Evolutionary conservation across 2,113 vertebrate species (phyloP).

Genomic region (Brachirus orientalis): DNA sequence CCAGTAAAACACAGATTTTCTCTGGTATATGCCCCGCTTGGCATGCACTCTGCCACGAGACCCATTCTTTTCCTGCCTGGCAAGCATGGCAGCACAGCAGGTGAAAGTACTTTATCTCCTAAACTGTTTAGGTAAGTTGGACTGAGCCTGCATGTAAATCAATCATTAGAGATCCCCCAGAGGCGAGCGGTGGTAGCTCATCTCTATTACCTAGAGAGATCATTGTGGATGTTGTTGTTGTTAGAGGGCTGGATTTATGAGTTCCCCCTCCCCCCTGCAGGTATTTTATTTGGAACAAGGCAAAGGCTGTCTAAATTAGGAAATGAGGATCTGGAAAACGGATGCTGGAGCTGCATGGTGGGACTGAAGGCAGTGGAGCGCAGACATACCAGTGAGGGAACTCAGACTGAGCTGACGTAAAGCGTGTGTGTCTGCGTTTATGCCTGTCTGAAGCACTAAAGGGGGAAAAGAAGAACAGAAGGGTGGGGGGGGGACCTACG

Average conservation of each 20-base stretch:
- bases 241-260: slow-evolving; percentile 57
- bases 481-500: slow-evolving; percentile 8
- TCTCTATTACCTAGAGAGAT: slow-evolving; percentile 52
- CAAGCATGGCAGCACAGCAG: slow-evolving; percentile 26
- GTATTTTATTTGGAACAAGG: slow-evolving; percentile 64
- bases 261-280: slow-evolving; percentile 26
- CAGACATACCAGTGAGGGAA: slow-evolving; percentile 25
- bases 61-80: slow-evolving; percentile 31
- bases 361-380: slow-evolving; percentile 28
- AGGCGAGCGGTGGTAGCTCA: slow-evolving; percentile 49
- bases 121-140: slow-evolving; percentile 18
- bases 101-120: slow-evolving; percentile 51
- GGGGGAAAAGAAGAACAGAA: slow-evolving; percentile 16
- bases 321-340: slow-evolving; percentile 20
- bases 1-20: slow-evolving; percentile 60
- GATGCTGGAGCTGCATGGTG: slow-evolving; percentile 7
- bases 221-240: slow-evolving; percentile 60
- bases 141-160: slow-evolving; percentile 47
- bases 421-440: slow-evolving; percentile 15
- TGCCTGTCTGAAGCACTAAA: slow-evolving; percentile 22
- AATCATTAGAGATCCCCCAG: slow-evolving; percentile 33
- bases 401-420: slow-evolving; percentile 40
- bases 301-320: slow-evolving; percentile 48
- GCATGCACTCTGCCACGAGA: slow-evolving; percentile 25
- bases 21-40: slow-evolving; percentile 32